Conservation (phyloP, 2,888 invertebrate genomes). For the Galerucella nymphaeae region DNA sequence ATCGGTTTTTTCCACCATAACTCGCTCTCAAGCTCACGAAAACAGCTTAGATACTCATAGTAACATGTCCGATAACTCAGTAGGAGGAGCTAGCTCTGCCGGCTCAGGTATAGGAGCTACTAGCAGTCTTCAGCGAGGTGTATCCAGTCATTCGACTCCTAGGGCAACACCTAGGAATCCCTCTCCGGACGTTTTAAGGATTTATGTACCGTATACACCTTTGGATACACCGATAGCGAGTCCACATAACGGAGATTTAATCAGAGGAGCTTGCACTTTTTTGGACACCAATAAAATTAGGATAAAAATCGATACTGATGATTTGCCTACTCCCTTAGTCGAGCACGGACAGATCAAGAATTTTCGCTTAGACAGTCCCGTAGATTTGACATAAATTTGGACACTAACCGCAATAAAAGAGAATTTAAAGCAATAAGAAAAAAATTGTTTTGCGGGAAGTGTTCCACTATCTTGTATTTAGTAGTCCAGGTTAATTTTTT, state of each 20-base stretch:
- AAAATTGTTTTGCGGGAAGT: neutral
- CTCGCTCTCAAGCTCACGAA: slow-evolving; percentile 78
- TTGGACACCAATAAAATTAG: slow-evolving; percentile 78
- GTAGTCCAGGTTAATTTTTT: too few species aligned
- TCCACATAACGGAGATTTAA: slow-evolving; percentile 66
- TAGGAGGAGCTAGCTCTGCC: slow-evolving; percentile 68
- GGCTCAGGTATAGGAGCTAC: slow-evolving; percentile 63
- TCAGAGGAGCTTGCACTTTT: slow-evolving; percentile 66
- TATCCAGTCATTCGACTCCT: slow-evolving; percentile 73
- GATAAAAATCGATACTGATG: slow-evolving; percentile 77
- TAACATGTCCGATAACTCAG: slow-evolving; percentile 79
- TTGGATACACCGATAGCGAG: slow-evolving; percentile 67
- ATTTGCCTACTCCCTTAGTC: slow-evolving; percentile 73
- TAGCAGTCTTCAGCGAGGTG: slow-evolving; percentile 66
- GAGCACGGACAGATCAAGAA: slow-evolving; percentile 69
- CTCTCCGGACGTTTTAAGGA: slow-evolving; percentile 79
- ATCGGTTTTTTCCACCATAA: slow-evolving; percentile 80
- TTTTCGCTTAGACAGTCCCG: slow-evolving; percentile 61
- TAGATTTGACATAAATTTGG: slow-evolving; percentile 57
- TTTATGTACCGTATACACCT: slow-evolving; percentile 82
- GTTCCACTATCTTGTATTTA: neutral
- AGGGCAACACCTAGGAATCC: slow-evolving; percentile 76
- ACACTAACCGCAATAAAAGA: neutral
- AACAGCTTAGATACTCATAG: slow-evolving; percentile 82
- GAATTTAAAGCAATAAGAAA: neutral